phyloP scores from a whole-genome alignment of 2,888 invertebrate species.

The Hypselothyrea guttata region DNA sequence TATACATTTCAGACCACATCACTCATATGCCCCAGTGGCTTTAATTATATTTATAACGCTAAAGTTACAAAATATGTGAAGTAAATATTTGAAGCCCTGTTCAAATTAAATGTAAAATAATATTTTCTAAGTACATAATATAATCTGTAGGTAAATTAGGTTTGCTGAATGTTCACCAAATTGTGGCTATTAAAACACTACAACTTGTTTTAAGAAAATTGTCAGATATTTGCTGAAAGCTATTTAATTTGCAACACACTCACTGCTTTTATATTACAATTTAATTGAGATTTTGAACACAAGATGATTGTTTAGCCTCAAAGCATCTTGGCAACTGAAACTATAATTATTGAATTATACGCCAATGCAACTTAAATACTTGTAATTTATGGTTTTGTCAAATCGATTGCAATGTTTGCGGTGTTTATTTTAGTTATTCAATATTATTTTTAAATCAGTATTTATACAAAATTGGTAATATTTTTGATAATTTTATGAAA shows the following conservation, averaged over 20 bases:
- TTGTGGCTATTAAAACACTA: not conserved
- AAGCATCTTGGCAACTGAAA: conserved; percentile 11
- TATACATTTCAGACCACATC: conserved; percentile 62
- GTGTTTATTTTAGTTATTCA: no score
- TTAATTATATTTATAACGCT: conserved; percentile 49
- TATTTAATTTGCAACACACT: no score
- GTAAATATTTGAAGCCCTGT: not conserved
- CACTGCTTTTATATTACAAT: not conserved
- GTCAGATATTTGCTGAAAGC: no score
- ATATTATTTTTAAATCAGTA: no score
- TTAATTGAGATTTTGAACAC: not conserved
- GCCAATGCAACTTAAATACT: no score
- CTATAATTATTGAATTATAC: no score
- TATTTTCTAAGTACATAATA: not conserved
- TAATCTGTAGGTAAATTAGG: no score
- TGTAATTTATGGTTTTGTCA: no score
- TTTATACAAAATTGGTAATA: no score
- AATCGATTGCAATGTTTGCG: no score
- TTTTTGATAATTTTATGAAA: no score
- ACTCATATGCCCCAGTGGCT: conserved; percentile 54
- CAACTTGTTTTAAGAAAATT: not conserved
- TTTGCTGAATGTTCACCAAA: no score
- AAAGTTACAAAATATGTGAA: conserved; percentile 4
- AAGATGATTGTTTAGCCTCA: not conserved
- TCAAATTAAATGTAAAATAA: not conserved